These are phyloP conservation scores for Dysmachus trigonus DNA, from an alignment of 2,888 invertebrate genomes.

Conservation along the genomic window DNA sequence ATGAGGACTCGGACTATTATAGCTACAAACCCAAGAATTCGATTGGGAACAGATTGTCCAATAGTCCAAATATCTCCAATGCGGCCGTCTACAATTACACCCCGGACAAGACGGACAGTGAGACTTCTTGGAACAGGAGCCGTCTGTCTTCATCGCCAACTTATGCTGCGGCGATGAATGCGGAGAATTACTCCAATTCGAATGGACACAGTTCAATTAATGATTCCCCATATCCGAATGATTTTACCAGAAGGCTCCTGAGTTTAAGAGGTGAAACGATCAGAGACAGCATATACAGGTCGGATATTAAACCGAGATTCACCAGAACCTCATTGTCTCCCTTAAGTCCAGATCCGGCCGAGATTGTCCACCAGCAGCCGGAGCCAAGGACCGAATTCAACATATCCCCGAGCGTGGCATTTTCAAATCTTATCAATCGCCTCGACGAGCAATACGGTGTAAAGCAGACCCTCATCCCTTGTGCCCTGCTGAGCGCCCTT, in stretches of 20 bases:
- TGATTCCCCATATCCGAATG: slow-evolving; percentile 76
- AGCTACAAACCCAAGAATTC: not conserved
- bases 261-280: slow-evolving; percentile 54
- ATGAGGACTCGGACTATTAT: slow-evolving; percentile 40
- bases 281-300: slow-evolving; percentile 49
- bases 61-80: slow-evolving; percentile 49
- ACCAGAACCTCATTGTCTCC: not conserved
- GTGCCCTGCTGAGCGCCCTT: slow-evolving; percentile 70
- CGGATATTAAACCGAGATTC: slow-evolving; percentile 13
- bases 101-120: not conserved
- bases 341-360: slow-evolving; percentile 34
- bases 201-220: slow-evolving; percentile 61
- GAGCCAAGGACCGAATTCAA: slow-evolving; percentile 45
- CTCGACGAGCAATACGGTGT: slow-evolving; percentile 56
- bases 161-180: not conserved
- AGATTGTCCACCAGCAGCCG: slow-evolving; percentile 47
- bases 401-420: slow-evolving; percentile 53
- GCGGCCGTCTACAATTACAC: not conserved
- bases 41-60: slow-evolving; percentile 45
- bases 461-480: slow-evolving; percentile 67
- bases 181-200: slow-evolving; percentile 57
- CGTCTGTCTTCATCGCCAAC: not conserved
- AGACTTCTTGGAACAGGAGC: not conserved
- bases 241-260: slow-evolving; percentile 70
- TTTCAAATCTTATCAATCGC: slow-evolving; percentile 52